Base-by-base conservation (phyloP, 1,140 invertebrate genomes). In the Venturia canescens region DNA sequence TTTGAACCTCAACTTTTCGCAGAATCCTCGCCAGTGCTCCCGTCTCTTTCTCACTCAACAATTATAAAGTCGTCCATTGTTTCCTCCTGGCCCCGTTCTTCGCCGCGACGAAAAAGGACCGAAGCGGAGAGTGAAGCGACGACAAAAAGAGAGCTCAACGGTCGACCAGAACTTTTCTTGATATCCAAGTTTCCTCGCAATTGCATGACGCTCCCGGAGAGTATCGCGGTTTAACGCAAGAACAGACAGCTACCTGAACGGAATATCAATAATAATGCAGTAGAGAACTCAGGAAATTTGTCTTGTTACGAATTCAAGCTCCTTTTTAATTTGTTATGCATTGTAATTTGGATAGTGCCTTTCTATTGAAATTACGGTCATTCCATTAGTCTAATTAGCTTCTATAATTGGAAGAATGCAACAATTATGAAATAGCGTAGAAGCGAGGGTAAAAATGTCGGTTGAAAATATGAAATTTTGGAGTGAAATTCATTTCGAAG, bases 11-110 rank as follows among this genome's bases (percentile, higher is more conserved):
- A 23, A 21, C 29, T 76, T 76, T 44, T 76, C 74, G n/a, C n/a
- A 34, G 74, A 76, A 76, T 76, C 38, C 21, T n/a, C n/a, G n/a
- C 27, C 11, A 31, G 53, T 7, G 38, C 63, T 76, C 63, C 29
- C 21, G 18, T 53, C 16, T 29, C 38, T 15, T 26, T 63, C 27
- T 29, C 23, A 23, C 38, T 31, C 29, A 76, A 76, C 50, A 76
- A 76, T 63, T 76, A 76, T 76, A 75, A 76, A 76, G 74, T 76
- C 50, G 74, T 76, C 74, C 74, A 76, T 76, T 76, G 74, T 63
- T 60, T 63, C 74, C 0, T 23, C 23, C 3, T 0, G n/a, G 18
- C 15, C 48, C 6, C 53, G 71, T n/a, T 21, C 74, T 57, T 6
- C 4, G 3, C n/a, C n/a, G 3, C 13, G 9, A 9, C 27, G 18